A percentile compares a stretch with the other conserved stretches of the same genome.
Evolutionary conservation across 2,797 vertebrate species (phyloP).

Genomic region (Rousettus madagascariensis): DNA sequence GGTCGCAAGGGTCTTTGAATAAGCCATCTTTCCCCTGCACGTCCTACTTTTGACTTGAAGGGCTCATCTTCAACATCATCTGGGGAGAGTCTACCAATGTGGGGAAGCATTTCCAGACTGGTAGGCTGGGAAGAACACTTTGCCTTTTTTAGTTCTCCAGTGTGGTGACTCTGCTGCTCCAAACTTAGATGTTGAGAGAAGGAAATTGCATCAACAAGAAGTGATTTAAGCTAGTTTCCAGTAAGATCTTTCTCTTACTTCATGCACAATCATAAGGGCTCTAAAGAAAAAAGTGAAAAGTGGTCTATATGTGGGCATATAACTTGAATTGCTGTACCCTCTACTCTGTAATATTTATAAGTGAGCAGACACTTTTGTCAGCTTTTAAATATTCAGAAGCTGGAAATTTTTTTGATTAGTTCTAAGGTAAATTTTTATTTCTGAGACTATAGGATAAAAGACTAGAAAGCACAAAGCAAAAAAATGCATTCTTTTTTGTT

Average conservation of each 20-base stretch:
- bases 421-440: conserved; percentile 5
- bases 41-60: neutral
- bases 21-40: neutral
- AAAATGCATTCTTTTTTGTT: neutral
- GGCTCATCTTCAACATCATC: neutral
- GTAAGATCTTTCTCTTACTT: neutral
- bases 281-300: neutral
- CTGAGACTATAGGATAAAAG: neutral
- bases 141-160: neutral
- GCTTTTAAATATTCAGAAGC: neutral
- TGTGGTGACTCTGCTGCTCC: neutral
- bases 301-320: neutral
- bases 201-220: neutral
- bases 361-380: neutral
- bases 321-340: neutral
- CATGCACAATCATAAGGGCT: neutral
- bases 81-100: neutral
- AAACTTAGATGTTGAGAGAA: neutral
- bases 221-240: neutral
- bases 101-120: neutral
- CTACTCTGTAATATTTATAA: neutral
- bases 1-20: neutral
- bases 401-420: neutral
- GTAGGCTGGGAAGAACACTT: neutral
- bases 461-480: neutral